Base-by-base conservation (phyloP, 23 tunicate species). In the Botrylloides violaceus region DNA sequence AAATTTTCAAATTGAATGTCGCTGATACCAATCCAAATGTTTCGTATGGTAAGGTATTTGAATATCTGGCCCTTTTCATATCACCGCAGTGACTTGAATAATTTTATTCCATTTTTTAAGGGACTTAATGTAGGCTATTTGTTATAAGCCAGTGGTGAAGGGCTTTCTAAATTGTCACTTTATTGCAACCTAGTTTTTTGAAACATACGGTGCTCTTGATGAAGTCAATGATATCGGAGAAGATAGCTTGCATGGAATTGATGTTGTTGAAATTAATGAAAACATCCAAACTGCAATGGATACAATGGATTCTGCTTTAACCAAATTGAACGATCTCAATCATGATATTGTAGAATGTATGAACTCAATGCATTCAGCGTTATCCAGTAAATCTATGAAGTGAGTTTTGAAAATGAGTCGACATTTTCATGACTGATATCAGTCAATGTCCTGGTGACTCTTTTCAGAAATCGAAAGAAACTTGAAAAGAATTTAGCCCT, bases 351-450 rank as follows among this genome's bases (percentile, higher is more conserved):
- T 85, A 22, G 77, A 56, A 4, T 85, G 64, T 59, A 85, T 85
- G 94, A 73, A 53, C 19, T 64, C 76, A 25, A 30, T 85, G 57
- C 94, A 85, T 48, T 43, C 64, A 3, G 73, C 73, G 9, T 36
- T 66, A 4, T 31, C 81, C 30, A 80, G 94, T 71, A 85, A 85
- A 68, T 56, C 81, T 28, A 79, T 27, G 34, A 85, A 85, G 94
- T 85, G 15, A 65, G 85, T 32, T 32, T 24, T 66, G 56, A 18
- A 12, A 32, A 66, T 19, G 15, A 47, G 55, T 47, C 18, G 18
- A 12, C 55, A 47, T 12, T 18, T 12, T 47, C 12, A 47, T 12
- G 12, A 12, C 12, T 47, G 18, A 47, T 18, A 47, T 12, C 18
- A 47, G 55, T 47, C 18, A n/a, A n/a, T n/a, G n/a, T n/a, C n/a